These are phyloP conservation scores for Melanaphis sacchari DNA, from an alignment of 1,140 invertebrate genomes.

Conservation along the genomic window DNA sequence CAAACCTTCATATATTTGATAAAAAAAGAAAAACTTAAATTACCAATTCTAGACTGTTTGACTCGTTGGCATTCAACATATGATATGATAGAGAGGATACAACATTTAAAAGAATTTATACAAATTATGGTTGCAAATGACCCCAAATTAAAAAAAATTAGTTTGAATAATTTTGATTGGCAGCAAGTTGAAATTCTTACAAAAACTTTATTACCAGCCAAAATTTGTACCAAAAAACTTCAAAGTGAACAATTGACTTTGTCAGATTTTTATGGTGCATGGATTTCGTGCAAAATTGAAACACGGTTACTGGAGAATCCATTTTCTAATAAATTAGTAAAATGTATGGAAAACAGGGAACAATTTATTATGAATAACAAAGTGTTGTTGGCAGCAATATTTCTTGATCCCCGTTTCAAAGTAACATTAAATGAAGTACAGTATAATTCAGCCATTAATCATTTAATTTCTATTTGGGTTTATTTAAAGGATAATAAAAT, in stretches of 20 bases:
- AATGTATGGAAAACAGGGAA: neutral
- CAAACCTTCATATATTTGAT: neutral
- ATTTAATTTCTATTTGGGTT: constrained; percentile 1
- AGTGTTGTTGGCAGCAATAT: neutral
- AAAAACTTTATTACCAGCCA: neutral
- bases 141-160: neutral
- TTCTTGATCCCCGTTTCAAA: neutral
- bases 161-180: neutral
- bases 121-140: neutral
- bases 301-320: neutral
- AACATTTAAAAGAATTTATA: neutral
- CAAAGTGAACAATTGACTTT: neutral
- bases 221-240: neutral
- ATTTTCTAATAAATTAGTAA: neutral
- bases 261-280: neutral
- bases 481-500: neutral
- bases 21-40: neutral
- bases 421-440: neutral
- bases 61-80: neutral
- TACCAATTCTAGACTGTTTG: neutral
- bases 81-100: neutral
- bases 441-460: neutral
- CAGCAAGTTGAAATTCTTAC: neutral
- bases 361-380: neutral
- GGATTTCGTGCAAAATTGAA: neutral